Conservation (phyloP, 2,113 vertebrate species). For the Callionymus lyra region DNA sequence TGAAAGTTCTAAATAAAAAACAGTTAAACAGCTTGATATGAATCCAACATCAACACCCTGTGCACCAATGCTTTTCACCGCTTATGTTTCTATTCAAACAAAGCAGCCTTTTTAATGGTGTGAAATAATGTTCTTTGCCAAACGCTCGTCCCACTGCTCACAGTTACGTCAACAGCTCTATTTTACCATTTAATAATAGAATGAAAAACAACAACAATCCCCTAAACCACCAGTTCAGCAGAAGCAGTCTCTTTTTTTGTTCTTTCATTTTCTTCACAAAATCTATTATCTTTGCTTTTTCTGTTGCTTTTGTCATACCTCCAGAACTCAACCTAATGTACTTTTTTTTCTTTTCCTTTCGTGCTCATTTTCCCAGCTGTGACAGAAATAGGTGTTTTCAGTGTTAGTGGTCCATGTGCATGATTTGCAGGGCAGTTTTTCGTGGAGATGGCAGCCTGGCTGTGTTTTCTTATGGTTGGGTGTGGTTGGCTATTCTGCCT, state of each 20-base stretch:
- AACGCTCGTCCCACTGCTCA: no score
- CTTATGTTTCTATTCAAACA: conserved; percentile 3
- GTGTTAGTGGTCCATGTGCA: conserved; percentile 19
- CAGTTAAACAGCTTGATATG: background rate
- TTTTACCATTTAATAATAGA: no score
- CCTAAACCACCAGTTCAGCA: no score
- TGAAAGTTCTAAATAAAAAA: no score
- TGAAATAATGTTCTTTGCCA: no score
- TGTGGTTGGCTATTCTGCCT: conserved; percentile 41
- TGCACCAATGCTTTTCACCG: background rate
- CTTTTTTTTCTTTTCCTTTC: conserved; percentile 17
- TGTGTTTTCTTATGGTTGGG: conserved; percentile 51
- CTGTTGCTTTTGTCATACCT: conserved; percentile 23
- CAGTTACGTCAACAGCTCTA: no score
- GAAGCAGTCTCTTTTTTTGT: conserved; percentile 16
- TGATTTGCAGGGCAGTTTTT: conserved; percentile 25
- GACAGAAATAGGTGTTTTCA: conserved; percentile 56
- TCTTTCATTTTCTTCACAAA: conserved; percentile 22
- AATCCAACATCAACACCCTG: conserved; percentile 9
- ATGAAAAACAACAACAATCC: no score
- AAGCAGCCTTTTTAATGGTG: background rate
- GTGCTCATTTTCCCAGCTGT: conserved; percentile 35
- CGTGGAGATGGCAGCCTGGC: conserved; percentile 31
- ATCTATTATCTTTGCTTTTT: conserved; percentile 17
- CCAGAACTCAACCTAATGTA: conserved; percentile 13